Conservation (phyloP, 2,113 vertebrate species). For the Lethenteron camtschaticum region DNA sequence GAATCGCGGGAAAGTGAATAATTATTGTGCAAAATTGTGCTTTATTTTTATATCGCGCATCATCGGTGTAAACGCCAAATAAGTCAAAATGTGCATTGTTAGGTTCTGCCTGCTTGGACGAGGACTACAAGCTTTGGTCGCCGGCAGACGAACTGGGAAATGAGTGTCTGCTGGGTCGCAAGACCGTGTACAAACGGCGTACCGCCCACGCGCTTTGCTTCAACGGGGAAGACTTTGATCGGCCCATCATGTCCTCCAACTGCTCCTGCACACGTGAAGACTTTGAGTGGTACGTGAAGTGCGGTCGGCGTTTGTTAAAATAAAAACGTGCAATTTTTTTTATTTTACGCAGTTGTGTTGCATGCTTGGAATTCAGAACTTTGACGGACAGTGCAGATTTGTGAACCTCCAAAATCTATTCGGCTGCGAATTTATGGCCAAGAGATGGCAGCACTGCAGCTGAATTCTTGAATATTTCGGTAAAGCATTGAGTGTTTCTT, state of each 20-base stretch:
- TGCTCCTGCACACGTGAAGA: constrained; percentile 86
- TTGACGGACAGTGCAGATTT: too few species aligned
- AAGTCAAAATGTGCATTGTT: background rate
- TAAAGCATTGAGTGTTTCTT: too few species aligned
- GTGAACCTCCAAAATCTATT: too few species aligned
- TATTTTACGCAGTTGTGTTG: too few species aligned
- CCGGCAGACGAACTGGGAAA: constrained; percentile 78
- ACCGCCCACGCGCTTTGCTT: constrained; percentile 80
- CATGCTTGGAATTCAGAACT: too few species aligned
- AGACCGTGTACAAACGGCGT: constrained; percentile 66
- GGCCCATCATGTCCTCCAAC: constrained; percentile 62
- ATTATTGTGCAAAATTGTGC: too few species aligned
- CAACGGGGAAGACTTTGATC: constrained; percentile 83
- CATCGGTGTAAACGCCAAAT: background rate
- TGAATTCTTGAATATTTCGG: too few species aligned
- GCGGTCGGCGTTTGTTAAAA: too few species aligned
- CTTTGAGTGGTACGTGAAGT: constrained; percentile 57
- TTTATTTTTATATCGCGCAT: background rate
- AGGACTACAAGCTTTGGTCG: constrained; percentile 88
- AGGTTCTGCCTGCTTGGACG: constrained; percentile 78
- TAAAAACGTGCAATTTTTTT: too few species aligned
- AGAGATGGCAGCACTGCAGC: too few species aligned
- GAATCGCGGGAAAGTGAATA: too few species aligned
- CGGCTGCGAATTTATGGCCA: too few species aligned
- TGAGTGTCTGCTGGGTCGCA: constrained; percentile 64